Percentiles rank a stretch among this genome's conserved stretches.
Evolutionary conservation across 2,113 vertebrate species (phyloP).

Genomic region (Rhizomys pruinosus): DNA sequence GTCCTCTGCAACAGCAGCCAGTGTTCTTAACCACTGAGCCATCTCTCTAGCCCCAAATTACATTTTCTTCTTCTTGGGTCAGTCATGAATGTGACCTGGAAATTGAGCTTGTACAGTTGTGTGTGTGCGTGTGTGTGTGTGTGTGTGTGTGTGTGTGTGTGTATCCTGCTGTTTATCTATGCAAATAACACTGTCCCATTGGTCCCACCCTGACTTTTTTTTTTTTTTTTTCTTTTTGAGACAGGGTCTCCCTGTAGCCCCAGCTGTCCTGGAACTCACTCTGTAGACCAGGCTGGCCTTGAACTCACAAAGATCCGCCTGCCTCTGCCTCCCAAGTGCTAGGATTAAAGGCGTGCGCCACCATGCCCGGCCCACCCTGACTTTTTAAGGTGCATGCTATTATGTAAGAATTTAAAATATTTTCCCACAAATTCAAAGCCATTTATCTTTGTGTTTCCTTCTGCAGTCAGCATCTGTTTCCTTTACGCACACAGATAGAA

Average conservation of each 20-base stretch:
- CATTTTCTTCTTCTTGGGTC: too few species aligned
- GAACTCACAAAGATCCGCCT: too few species aligned
- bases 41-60: background rate
- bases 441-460: background rate
- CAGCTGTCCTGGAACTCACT: too few species aligned
- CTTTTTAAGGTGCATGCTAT: background rate
- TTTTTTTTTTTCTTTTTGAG: too few species aligned
- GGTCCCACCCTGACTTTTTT: background rate
- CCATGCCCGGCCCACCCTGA: background rate
- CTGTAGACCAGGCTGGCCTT: too few species aligned
- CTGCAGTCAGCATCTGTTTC: background rate
- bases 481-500: background rate
- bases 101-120: too few species aligned
- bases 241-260: too few species aligned
- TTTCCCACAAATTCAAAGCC: background rate
- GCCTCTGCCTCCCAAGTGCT: too few species aligned
- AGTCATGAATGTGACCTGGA: too few species aligned
- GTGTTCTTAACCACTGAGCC: background rate
- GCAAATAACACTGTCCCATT: background rate
- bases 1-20: background rate
- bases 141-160: too few species aligned
- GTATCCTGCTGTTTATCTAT: background rate
- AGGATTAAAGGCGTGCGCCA: too few species aligned
- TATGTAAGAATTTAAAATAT: background rate
- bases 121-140: too few species aligned